These are phyloP conservation scores for Rousettus leschenaultii DNA, from an alignment of 2,113 vertebrate genomes.

Conservation along the genomic window DNA sequence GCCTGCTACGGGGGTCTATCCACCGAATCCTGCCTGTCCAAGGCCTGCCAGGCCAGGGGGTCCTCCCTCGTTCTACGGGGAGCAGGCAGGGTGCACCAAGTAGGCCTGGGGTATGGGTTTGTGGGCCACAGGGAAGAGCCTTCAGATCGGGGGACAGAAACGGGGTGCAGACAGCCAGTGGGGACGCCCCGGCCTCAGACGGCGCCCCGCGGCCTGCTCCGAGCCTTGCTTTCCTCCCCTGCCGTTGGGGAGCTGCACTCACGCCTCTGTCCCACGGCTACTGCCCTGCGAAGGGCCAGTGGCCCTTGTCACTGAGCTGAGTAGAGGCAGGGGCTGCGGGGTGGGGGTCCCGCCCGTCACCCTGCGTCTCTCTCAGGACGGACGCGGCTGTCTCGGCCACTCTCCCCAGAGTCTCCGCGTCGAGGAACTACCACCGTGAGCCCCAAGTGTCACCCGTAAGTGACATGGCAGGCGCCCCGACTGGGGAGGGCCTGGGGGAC, in stretches of 20 bases:
- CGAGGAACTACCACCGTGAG: rapidly evolving
- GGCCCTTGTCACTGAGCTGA: not conserved
- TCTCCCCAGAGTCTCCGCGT: not conserved
- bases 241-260: not conserved
- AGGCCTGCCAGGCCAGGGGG: not conserved
- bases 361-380: not conserved
- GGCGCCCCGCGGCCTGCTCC: too few relatives aligned
- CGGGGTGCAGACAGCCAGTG: not conserved
- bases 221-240: not conserved
- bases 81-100: not conserved
- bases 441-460: not conserved
- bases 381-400: rapidly evolving
- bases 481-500: too few relatives aligned
- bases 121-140: not conserved
- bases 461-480: too few relatives aligned
- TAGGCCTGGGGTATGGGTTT: too few relatives aligned
- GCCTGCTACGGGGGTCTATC: too few relatives aligned
- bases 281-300: not conserved
- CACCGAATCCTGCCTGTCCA: too few relatives aligned
- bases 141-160: rapidly evolving
- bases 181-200: not conserved
- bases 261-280: not conserved
- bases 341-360: not conserved
- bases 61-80: not conserved
- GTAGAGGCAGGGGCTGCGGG: not conserved